Evolutionary conservation across 2,797 vertebrate species (phyloP).

Genomic region (Cossypha caffra): DNA sequence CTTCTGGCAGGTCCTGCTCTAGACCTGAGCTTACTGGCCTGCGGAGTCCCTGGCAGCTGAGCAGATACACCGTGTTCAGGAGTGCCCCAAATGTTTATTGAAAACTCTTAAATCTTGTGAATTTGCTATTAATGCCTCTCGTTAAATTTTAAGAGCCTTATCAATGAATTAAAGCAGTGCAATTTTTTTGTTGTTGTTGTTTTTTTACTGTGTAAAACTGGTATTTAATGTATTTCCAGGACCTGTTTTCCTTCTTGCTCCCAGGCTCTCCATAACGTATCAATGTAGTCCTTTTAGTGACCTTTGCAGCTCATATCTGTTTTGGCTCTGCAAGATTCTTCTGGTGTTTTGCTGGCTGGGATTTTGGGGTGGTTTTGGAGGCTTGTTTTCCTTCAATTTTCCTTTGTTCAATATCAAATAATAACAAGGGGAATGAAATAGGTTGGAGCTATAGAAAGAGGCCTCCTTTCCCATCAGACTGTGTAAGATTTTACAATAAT

Average conservation of each 20-base stretch:
- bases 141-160: slow-evolving; percentile 41
- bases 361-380: neutral
- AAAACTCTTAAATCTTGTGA: neutral
- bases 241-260: neutral
- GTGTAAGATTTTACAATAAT: neutral
- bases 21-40: neutral
- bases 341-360: neutral
- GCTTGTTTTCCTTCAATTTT: neutral
- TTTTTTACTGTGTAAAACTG: neutral
- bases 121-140: neutral
- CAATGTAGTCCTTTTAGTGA: neutral
- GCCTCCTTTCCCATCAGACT: neutral
- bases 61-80: neutral
- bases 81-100: neutral
- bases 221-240: slow-evolving; percentile 27
- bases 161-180: neutral
- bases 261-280: neutral
- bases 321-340: neutral
- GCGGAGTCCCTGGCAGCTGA: neutral
- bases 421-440: neutral
- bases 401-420: neutral
- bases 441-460: neutral
- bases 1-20: fast-evolving
- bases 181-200: neutral
- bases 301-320: neutral